A percentile compares a stretch with the other conserved stretches of the same genome.
Conservation (phyloP, 2,113 vertebrate species). For the Chitala chitala region DNA sequence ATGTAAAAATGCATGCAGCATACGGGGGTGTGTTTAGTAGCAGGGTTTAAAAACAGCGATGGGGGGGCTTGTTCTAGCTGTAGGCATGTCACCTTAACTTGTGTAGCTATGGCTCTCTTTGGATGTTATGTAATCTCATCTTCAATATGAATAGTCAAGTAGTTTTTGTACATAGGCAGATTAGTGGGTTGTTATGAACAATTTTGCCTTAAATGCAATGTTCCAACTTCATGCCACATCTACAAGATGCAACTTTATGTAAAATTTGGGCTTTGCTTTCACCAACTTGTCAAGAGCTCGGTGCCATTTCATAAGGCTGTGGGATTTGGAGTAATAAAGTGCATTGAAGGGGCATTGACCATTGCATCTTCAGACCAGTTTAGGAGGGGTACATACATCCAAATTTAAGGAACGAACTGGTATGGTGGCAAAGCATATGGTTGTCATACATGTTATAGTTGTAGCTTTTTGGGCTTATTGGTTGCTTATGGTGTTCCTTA, state of each 20-base stretch:
- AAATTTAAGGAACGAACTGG: too few species aligned
- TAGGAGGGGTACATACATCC: too few species aligned
- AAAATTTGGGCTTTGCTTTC: background rate
- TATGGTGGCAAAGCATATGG: too few species aligned
- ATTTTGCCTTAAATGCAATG: background rate
- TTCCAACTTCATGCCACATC: background rate
- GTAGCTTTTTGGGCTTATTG: background rate
- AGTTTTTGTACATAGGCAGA: background rate
- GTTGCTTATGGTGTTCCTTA: constrained; percentile 6
- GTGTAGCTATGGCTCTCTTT: too few species aligned
- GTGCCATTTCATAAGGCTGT: background rate
- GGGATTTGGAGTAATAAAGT: background rate
- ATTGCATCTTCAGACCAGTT: too few species aligned
- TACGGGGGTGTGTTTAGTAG: too few species aligned
- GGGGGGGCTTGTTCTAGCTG: too few species aligned
- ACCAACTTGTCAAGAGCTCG: background rate
- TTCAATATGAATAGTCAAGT: background rate
- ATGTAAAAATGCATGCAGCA: too few species aligned
- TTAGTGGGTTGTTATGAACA: background rate
- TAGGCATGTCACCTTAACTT: too few species aligned
- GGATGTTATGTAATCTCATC: background rate
- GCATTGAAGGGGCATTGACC: background rate
- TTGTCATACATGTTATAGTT: background rate
- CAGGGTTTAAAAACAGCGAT: too few species aligned
- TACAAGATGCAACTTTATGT: background rate